Evolutionary conservation across 2,888 invertebrate species (phyloP), one percentile per base, ranked within the genome.

Genomic region (Lissonota sp.): DNA sequence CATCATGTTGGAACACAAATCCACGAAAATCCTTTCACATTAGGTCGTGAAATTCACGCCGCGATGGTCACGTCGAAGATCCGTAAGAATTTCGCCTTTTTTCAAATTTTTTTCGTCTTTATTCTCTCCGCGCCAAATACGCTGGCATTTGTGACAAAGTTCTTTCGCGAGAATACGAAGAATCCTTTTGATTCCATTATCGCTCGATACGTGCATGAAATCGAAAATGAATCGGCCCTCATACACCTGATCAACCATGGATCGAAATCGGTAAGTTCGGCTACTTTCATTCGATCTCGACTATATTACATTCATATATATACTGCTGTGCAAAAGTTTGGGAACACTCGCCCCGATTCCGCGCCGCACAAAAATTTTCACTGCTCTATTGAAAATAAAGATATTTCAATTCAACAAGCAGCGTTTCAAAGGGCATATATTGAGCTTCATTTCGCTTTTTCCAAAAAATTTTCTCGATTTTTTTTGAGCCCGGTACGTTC

Each of bases 201-300:
- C 12, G 8, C 44, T 5, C 67, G 72, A 73, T 73, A 63, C 53
- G 10, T 62, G 8, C 55, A 55, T 39, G 72, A 79, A 46, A 72
- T 67, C 26, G 44, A 16, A 0, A 40, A 67, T 12, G 26, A 26
- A 2, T 14, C 67, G 53, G 14, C 16, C 7, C 6, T 67, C 40
- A 55, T 79, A 57, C 72, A 79, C 55, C 49, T 79, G 0, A 73
- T 79, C 60, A 12, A 60, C 14, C 40, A 71, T n/a, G 10, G 58
- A 12, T n/a, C 58, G 1, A 49, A 3, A 6, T 4, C 57, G 39
- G 70, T 71, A 44, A 14, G 51, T 55, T 10, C 12, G 14, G 26
- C 3, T 26, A 26, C 26, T 63, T n/a, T 40, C 6, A 6, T 0
- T n/a, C 26, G 6, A 12, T 1, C n/a, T n/a, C 5, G 16, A 26